These are phyloP conservation scores for Diploptera punctata DNA, from an alignment of 2,888 invertebrate species.

Conservation along the genomic window DNA sequence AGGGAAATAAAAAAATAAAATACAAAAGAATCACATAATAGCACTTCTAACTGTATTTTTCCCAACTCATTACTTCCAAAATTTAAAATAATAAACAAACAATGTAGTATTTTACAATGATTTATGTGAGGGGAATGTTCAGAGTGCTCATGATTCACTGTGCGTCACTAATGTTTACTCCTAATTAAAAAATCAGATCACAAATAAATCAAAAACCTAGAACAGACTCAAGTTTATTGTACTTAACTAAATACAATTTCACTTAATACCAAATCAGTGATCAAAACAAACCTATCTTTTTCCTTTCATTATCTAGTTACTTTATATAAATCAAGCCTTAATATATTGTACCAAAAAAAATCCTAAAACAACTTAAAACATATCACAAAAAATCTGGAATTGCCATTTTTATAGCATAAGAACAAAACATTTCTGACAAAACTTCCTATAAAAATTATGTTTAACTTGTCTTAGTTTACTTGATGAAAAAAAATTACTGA, in stretches of 20 bases:
- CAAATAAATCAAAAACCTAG: not conserved
- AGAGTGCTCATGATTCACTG: too few species aligned
- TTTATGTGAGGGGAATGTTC: too few species aligned
- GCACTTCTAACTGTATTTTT: too few species aligned
- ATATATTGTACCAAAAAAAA: not conserved
- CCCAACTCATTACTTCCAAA: too few species aligned
- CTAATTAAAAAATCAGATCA: not conserved
- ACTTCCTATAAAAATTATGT: not conserved
- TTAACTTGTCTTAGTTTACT: not conserved
- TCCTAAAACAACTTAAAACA: conserved; percentile 4
- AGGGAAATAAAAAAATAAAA: too few species aligned
- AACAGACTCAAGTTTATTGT: conserved; percentile 12
- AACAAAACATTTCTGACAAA: conserved; percentile 11
- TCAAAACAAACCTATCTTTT: conserved; percentile 1
- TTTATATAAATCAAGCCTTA: not conserved
- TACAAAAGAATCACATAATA: too few species aligned
- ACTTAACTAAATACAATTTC: conserved; percentile 23
- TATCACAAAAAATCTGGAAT: conserved; percentile 26
- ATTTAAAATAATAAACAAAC: too few species aligned
- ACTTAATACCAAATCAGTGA: not conserved
- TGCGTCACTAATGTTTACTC: too few species aligned
- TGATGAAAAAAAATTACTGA: not conserved
- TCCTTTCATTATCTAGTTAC: not conserved
- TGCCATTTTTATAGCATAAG: not conserved
- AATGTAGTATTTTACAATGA: too few species aligned